Conservation (phyloP, 2,888 invertebrate genomes). For the Coleophora deauratella region DNA sequence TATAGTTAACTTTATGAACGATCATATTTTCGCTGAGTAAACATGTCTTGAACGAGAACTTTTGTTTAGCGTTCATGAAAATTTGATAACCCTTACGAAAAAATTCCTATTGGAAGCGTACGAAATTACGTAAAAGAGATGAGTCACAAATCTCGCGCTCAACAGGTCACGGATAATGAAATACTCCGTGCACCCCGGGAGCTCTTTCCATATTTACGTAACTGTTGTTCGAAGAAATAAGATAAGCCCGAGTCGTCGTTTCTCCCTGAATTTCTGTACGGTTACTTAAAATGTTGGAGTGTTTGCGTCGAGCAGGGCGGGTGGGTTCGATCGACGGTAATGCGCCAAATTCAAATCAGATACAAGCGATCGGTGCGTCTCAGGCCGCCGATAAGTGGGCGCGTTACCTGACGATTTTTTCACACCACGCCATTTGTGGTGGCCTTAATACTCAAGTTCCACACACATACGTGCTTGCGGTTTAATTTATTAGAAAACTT, state of each 20-base stretch:
- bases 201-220: conserved; percentile 60
- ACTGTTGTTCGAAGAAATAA: conserved; percentile 54
- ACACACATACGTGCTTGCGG: background rate
- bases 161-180: conserved; percentile 70
- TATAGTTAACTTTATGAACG: no score
- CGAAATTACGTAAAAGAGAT: conserved; percentile 42
- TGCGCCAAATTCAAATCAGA: conserved; percentile 67
- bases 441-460: background rate
- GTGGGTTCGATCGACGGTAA: conserved; percentile 43
- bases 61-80: conserved; percentile 19
- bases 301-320: conserved; percentile 44
- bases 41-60: conserved; percentile 4
- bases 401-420: conserved; percentile 30
- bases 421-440: background rate
- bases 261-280: conserved; percentile 45
- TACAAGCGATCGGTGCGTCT: conserved; percentile 53
- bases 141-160: conserved; percentile 59
- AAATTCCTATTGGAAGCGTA: conserved; percentile 29
- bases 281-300: conserved; percentile 51
- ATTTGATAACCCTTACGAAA: conserved; percentile 27
- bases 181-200: conserved; percentile 53
- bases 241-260: conserved; percentile 48
- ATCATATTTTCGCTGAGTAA: background rate
- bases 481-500: no score
- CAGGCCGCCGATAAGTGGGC: conserved; percentile 39